Evolutionary conservation across 2,888 invertebrate genomes (phyloP), one percentile per base, ranked within the genome.

Genomic region (Scaptomyza polygonia): DNA sequence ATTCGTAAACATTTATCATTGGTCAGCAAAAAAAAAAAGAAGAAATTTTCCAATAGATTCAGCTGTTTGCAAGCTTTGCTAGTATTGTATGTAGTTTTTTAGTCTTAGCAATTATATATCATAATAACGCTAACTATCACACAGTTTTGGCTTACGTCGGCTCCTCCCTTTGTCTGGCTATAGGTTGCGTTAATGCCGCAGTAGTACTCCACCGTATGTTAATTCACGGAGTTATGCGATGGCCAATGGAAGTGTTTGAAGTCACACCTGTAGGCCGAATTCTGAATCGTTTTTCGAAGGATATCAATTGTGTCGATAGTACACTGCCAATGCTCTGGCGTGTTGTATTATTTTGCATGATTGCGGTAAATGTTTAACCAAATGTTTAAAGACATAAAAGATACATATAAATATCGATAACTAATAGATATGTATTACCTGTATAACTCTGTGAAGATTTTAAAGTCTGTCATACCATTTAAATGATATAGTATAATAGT

Each of bases 201-300:
- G 91, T 90, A 85, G 81, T 90, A 59, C 92, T 95, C 86, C 95
- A 95, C 92, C 90, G 92, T 68, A 84, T 90, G 36, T 91, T 96
- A 89, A 92, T 96, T 86, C 79, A 88, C 53, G 93, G 93, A 89
- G 93, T 95, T 67, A 89, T 96, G 83, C 93, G 93, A 88, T 93
- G 94, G 84, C 95, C 96, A 47, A 94, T 96, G 93, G 93, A 94
- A 87, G 94, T 95, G 92, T 96, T 95, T 92, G 96, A 96, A 91
- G 94, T 94, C 77, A 96, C 96, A 58, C 96, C 96, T 36, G 82
- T 94, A 77, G 96, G 96, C 90, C 93, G 96, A 83, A 93, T 96
- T 80, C 93, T 96, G 47, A 94, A 94, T 91, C 93, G 95, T 67
- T 95, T 94, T 89, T 93, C 94, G 63, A 93, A 92, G 86, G 94